Conservation (phyloP, 2,797 vertebrate genomes). For the Phylloscopus collybita region DNA sequence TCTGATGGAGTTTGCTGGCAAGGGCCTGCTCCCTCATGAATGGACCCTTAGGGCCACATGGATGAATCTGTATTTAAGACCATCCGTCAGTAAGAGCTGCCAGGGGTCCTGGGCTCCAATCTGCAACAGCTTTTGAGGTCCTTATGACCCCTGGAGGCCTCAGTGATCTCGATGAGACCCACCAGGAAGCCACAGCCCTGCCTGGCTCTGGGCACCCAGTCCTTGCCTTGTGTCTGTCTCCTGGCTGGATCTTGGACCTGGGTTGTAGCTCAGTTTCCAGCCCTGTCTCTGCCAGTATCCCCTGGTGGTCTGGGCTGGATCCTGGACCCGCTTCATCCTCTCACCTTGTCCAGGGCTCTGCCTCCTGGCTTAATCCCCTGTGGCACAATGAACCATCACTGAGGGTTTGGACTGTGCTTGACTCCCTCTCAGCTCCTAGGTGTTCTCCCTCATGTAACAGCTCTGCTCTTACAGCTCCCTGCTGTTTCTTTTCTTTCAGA, state of each 20-base stretch:
- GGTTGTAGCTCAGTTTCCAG: not conserved
- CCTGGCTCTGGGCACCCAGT: not conserved
- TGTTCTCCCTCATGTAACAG: not conserved
- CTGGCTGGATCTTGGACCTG: not conserved
- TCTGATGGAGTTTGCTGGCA: not conserved
- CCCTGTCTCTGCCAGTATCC: not conserved
- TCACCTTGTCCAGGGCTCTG: not conserved
- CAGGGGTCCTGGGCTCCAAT: not conserved
- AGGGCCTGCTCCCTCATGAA: not conserved
- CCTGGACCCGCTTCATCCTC: not conserved
- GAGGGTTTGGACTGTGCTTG: not conserved
- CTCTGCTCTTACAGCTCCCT: not conserved
- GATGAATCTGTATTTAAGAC: not conserved
- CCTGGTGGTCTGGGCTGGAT: not conserved
- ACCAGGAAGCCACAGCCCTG: not conserved
- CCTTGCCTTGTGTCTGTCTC: not conserved
- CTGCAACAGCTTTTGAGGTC: not conserved
- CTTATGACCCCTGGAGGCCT: fast-evolving
- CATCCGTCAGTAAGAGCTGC: not conserved
- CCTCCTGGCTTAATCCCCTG: not conserved
- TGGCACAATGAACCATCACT: not conserved
- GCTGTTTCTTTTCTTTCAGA: not conserved
- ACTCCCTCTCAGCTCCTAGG: not conserved
- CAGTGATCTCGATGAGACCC: fast-evolving
- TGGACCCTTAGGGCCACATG: not conserved